Base-by-base conservation (phyloP, 2,113 vertebrate genomes). In the Gnathonemus longibarbis region DNA sequence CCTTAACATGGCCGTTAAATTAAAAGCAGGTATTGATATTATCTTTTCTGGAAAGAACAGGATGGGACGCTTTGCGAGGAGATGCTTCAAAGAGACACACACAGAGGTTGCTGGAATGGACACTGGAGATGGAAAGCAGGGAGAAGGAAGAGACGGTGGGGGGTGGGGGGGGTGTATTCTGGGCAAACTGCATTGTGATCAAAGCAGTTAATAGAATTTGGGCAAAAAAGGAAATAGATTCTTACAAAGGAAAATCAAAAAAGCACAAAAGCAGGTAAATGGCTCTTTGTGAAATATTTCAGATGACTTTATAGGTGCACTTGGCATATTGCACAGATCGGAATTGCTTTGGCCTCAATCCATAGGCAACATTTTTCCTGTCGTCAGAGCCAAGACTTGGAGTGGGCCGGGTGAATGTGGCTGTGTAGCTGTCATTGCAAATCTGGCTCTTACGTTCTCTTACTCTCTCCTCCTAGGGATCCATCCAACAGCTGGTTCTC, bases 401-500 rank as follows among this genome's bases (percentile, higher is more conserved):
- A 49, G 45, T 21, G 3, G 83, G 21, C 5, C 2, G 0, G 39
- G 21, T 46, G n/a, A 7, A 52, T 52, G 49, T 84, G 49, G 48
- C 88, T 56, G 21, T 87, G 89, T 86, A 84, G 21, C 49, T 52
- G n/a, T 52, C n/a, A n/a, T 35, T 5, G 52, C 39, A 39, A n/a
- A 88, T 58, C 17, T 24, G 5, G 1, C 35, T 5, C 35, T 45
- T n/a, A 27, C 52, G 1, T 92, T 90, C 53, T 89, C 50, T 90
- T 31, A 56, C 24, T 91, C 2, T 91, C 52, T 91, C 90, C 91
- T 83, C 90, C 1, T 92, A 99, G 98, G 98, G 98, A 39, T 98
- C 97, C 4, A 97, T 99, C 91, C 98, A 99, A 93, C 97, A 98
- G 92, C 95, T 99, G 93, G 94, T 95, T 74, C 80, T 99, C 91